Evolutionary conservation across 2,113 vertebrate genomes (phyloP).

Genomic region (Climacteris rufus): DNA sequence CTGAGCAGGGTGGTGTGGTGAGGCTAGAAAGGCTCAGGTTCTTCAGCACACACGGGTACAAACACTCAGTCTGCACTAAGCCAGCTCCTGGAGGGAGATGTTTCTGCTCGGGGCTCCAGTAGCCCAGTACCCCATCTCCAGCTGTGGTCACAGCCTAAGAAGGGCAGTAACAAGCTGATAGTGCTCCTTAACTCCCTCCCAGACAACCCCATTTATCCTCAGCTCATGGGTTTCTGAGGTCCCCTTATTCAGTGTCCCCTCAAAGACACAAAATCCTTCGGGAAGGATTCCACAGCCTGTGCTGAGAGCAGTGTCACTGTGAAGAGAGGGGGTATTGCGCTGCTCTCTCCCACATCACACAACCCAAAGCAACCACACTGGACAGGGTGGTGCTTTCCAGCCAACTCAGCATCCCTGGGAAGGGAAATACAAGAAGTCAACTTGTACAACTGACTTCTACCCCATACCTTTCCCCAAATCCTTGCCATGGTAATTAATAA

Average conservation of each 20-base stretch:
- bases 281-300: not conserved
- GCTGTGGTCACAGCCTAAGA: not conserved
- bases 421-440: not conserved
- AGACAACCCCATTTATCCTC: not conserved
- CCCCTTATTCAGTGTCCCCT: not conserved
- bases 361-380: not conserved
- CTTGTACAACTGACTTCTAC: not conserved
- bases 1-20: accelerated
- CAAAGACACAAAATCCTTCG: not conserved
- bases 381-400: not conserved
- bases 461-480: not conserved
- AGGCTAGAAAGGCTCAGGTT: not conserved
- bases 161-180: not conserved
- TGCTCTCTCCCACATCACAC: not conserved
- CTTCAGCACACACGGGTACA: not conserved
- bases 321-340: accelerated
- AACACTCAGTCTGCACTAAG: not conserved
- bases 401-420: not conserved
- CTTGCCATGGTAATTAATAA: not conserved
- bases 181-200: not conserved
- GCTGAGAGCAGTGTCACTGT: not conserved
- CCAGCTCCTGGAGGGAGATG: not conserved
- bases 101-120: not conserved
- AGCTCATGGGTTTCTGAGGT: not conserved
- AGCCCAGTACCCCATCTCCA: not conserved